Percentiles rank a stretch among this genome's conserved stretches.
Evolutionary conservation across 2,113 vertebrate genomes (phyloP).

Genomic region (Rhineura floridana): DNA sequence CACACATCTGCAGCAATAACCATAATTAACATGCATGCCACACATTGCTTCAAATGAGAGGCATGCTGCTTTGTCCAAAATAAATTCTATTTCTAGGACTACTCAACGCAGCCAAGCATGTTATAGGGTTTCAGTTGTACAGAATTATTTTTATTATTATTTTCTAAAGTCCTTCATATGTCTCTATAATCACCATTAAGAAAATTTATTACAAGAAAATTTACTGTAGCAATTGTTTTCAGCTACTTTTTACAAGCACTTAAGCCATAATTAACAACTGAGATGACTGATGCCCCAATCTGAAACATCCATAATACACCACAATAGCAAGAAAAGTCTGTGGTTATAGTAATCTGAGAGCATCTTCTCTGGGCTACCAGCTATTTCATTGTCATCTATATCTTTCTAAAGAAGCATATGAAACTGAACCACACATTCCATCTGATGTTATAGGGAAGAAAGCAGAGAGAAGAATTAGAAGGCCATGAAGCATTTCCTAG

Average conservation of each 20-base stretch:
- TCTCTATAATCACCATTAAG: not conserved
- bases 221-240: not conserved
- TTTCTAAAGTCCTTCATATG: not conserved
- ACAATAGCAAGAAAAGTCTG: not conserved
- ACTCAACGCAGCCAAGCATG: slow-evolving; percentile 28
- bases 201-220: not conserved
- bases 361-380: not conserved
- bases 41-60: not conserved
- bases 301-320: not conserved
- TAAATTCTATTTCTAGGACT: not conserved
- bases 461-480: no score
- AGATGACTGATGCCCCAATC: not conserved
- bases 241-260: not conserved
- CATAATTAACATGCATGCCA: slow-evolving; percentile 17
- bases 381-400: not conserved
- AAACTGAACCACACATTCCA: not conserved
- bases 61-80: not conserved
- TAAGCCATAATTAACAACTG: not conserved
- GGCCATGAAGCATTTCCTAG: no score
- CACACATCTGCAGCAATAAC: slow-evolving; percentile 36
- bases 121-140: not conserved
- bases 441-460: no score
- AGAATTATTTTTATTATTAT: not conserved
- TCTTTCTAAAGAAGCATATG: not conserved
- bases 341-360: not conserved